A percentile compares a stretch with the other conserved stretches of the same genome.
Conservation (phyloP, 2,113 vertebrate species). For the Rhizomys pruinosus region DNA sequence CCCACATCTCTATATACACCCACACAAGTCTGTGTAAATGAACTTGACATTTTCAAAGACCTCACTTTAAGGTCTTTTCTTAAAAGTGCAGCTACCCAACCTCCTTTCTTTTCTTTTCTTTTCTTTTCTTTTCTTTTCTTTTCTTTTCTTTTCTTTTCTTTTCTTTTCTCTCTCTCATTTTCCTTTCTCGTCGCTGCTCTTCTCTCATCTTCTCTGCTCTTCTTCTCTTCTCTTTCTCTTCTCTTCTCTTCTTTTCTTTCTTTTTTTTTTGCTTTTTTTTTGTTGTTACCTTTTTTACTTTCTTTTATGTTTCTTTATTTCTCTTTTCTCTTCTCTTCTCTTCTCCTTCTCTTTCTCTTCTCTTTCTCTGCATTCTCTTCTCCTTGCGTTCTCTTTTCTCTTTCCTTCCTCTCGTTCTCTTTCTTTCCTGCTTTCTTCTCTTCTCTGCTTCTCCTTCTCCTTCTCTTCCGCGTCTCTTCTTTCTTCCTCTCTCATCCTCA, state of each 20-base stretch:
- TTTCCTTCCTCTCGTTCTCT: too few relatives aligned
- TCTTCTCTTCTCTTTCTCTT: not conserved
- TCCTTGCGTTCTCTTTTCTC: too few relatives aligned
- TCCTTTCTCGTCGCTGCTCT: not conserved
- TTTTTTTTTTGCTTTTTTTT: too few relatives aligned
- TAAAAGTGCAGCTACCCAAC: slow-evolving; percentile 57
- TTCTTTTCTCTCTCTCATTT: not conserved
- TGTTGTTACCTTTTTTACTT: too few relatives aligned
- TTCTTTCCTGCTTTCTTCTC: too few relatives aligned
- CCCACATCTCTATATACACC: slow-evolving; percentile 70
- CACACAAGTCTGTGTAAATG: slow-evolving; percentile 77
- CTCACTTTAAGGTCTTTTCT: slow-evolving; percentile 71
- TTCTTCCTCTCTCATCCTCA: too few relatives aligned
- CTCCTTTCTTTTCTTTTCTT: slow-evolving; percentile 49
- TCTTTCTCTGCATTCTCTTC: too few relatives aligned
- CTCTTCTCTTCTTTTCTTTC: not conserved
- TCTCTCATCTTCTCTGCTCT: rapidly evolving
- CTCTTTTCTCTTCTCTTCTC: too few relatives aligned
- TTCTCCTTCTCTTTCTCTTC: too few relatives aligned
- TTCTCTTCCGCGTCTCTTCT: too few relatives aligned
- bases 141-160: not conserved
- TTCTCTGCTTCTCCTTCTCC: too few relatives aligned
- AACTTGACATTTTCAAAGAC: slow-evolving; percentile 79
- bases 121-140: not conserved
- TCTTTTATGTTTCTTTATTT: too few relatives aligned